These are phyloP conservation scores for Tetraneura akinire DNA, from an alignment of 1,140 invertebrate species.

Conservation along the genomic window DNA sequence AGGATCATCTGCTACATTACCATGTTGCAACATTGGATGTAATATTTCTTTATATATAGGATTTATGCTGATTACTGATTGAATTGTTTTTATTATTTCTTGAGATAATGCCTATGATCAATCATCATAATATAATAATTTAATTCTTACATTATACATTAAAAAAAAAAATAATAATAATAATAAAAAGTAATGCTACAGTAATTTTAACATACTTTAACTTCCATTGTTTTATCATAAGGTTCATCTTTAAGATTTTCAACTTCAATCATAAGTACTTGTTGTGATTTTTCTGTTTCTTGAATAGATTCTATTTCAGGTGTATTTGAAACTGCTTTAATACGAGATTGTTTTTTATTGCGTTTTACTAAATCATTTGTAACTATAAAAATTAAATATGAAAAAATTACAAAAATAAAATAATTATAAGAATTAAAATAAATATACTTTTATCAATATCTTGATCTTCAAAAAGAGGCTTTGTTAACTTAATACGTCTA, in stretches of 20 bases:
- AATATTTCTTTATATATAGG: slow-evolving; percentile 88
- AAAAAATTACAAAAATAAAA: too few species aligned
- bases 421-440: background rate
- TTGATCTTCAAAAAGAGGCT: slow-evolving; percentile 72
- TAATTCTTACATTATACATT: background rate
- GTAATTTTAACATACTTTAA: slow-evolving; percentile 72
- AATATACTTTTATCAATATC: slow-evolving; percentile 59
- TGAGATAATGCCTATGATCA: slow-evolving; percentile 81
- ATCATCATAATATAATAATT: slow-evolving; percentile 52
- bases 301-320: background rate
- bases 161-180: background rate
- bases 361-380: slow-evolving; percentile 10
- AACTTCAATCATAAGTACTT: slow-evolving; percentile 89
- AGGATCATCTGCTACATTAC: slow-evolving; percentile 98
- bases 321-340: slow-evolving; percentile 1
- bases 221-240: slow-evolving; percentile 90
- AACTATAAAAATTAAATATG: background rate
- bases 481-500: slow-evolving; percentile 79
- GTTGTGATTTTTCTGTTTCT: slow-evolving; percentile 55
- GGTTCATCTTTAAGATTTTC: slow-evolving; percentile 90
- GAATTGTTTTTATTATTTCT: slow-evolving; percentile 96
- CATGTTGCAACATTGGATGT: slow-evolving; percentile 93
- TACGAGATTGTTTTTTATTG: slow-evolving; percentile 14
- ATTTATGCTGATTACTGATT: slow-evolving; percentile 95
- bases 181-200: too few species aligned